phyloP scores from a whole-genome alignment of 2,113 vertebrate species.

The Uropsilus gracilis region DNA sequence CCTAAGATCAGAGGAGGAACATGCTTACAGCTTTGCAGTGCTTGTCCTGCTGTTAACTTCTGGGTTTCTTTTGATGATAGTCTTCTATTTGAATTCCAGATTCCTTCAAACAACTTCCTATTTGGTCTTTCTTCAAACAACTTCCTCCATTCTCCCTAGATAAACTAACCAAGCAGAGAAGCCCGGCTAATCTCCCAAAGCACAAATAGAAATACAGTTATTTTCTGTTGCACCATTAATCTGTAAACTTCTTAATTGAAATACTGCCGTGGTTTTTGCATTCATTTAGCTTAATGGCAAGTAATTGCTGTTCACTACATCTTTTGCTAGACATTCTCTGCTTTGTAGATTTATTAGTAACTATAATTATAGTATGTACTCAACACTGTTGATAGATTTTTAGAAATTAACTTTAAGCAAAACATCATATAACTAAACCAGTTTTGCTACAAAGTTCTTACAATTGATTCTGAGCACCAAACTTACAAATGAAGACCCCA shows the following conservation, averaged over 20 bases:
- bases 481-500: not conserved
- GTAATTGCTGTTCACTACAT: not conserved
- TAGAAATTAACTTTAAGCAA: not conserved
- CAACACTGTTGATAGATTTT: not conserved
- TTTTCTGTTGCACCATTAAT: not conserved
- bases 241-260: slow-evolving; percentile 37
- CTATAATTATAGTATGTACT: not conserved
- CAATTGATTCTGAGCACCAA: not conserved
- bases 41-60: not conserved
- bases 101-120: too few species aligned
- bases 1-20: not conserved
- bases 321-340: not conserved
- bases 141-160: not conserved
- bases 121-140: not conserved
- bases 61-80: not conserved
- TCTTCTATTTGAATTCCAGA: not conserved
- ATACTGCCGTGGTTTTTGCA: not conserved
- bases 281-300: slow-evolving; percentile 12
- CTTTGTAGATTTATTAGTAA: not conserved
- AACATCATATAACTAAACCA: not conserved
- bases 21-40: not conserved
- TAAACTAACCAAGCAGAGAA: not conserved
- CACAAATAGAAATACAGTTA: not conserved
- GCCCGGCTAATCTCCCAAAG: not conserved
- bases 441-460: not conserved